These are phyloP conservation scores for Aspiorhynchus laticeps DNA, from an alignment of 2,113 vertebrate species.

Conservation along the genomic window DNA sequence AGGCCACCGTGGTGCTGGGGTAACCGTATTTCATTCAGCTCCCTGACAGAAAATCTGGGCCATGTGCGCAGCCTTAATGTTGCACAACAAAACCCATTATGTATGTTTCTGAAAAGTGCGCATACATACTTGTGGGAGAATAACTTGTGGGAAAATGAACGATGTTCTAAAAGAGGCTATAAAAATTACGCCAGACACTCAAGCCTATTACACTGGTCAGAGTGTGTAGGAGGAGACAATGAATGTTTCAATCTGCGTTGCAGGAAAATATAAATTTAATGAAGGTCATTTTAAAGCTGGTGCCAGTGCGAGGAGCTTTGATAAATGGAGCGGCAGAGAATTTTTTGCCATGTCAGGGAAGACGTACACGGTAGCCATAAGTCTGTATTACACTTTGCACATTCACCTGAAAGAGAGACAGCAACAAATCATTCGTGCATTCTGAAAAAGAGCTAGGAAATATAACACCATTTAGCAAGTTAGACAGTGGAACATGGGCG, in stretches of 20 bases:
- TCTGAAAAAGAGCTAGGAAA: conserved; percentile 39
- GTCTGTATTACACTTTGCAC: conserved; percentile 53
- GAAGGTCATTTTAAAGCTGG: conserved; percentile 57
- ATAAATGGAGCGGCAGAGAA: conserved; percentile 53
- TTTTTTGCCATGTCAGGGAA: conserved; percentile 59
- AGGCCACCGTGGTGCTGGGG: neutral
- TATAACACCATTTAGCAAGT: conserved; percentile 46
- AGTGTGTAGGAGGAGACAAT: conserved; percentile 35
- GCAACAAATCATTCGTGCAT: conserved; percentile 45
- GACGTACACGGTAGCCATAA: conserved; percentile 58
- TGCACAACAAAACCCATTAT: conserved; percentile 37
- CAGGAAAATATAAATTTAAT: conserved; percentile 57
- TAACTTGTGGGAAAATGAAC: conserved; percentile 34
- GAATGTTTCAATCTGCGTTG: conserved; percentile 54
- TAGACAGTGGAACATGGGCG: conserved; percentile 30
- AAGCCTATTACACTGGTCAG: conserved; percentile 34
- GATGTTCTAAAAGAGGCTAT: conserved; percentile 32
- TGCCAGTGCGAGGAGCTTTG: conserved; percentile 44
- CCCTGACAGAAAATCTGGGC: conserved; percentile 29
- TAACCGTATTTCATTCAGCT: conserved; percentile 22
- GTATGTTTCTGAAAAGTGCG: conserved; percentile 24
- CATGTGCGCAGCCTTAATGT: conserved; percentile 23
- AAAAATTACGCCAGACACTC: conserved; percentile 30
- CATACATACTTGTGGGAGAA: conserved; percentile 28
- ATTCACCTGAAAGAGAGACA: conserved; percentile 39